Evolutionary conservation across 1,140 invertebrate species (phyloP), one percentile per base, ranked within the genome.

Genomic region (Mya arenaria): DNA sequence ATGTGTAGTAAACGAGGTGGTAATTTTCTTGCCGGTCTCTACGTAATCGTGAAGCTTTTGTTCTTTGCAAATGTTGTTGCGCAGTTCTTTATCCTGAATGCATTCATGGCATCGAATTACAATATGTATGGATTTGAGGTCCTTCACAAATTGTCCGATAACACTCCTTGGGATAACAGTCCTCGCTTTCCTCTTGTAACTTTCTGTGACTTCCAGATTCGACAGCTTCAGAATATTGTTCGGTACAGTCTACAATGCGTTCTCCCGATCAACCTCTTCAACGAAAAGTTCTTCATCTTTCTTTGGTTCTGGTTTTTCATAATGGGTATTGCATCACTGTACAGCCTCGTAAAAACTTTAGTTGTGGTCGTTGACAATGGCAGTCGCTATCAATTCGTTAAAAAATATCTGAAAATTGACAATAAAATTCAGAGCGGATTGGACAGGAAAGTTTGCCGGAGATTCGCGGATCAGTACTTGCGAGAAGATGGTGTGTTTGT

Each of bases 261-360:
- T 1, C 86, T 94, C 19, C 93, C 94, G 66, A 92, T 94, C 63
- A 94, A 94, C 75, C 89, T 94, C 28, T 94, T 94, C 87, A 93
- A 94, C 71, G 93, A 94, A 84, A 94, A 94, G 87, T 93, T 94
- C 15, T 94, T 94, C 83, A 88, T 94, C 6, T 92, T 94, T 75
- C 74, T 93, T n/a, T 94, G 93, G 93, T 94, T 94, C 84, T 94
- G 93, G 93, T 89, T 93, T 63, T 87, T 93, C 32, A 86, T 93
- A 68, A 85, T 94, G 6, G 88, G 92, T 4, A 72, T 91, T 52
- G 85, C 92, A 4, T 89, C 86, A 6, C 73, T 77, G 23, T 30
- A 86, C 23, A 90, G 86, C 82, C 39, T 68, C 32, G 17, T 68
- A 8, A 78, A 34, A n/a, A n/a, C n/a, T n/a, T n/a, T n/a, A n/a